Evolutionary conservation across 2,888 invertebrate genomes (phyloP).

Genomic region (Ectemnius lituratus): DNA sequence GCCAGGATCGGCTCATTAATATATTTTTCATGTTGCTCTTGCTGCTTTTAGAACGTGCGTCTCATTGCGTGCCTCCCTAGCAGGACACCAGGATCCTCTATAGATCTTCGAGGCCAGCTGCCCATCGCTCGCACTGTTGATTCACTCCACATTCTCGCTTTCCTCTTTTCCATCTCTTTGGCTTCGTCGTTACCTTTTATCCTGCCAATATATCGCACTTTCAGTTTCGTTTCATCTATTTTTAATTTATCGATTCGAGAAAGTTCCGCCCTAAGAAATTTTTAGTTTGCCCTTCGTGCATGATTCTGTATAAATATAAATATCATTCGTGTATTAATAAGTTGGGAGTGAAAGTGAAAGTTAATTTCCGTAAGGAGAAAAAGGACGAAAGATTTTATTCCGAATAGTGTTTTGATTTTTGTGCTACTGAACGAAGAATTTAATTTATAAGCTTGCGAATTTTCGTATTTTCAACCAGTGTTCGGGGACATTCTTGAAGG

Average conservation of each 20-base stretch:
- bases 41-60: conserved; percentile 37
- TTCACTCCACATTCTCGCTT: conserved; percentile 18
- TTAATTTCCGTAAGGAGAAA: no score
- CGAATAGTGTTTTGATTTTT: no score
- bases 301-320: no score
- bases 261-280: no score
- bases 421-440: no score
- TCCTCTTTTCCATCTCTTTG: neutral
- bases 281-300: no score
- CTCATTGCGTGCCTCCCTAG: conserved; percentile 49
- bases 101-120: conserved; percentile 43
- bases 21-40: conserved; percentile 39
- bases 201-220: conserved; percentile 19
- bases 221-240: no score
- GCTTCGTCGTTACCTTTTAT: neutral
- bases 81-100: conserved; percentile 24
- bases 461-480: neutral
- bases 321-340: no score
- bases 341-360: no score
- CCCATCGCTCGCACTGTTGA: conserved; percentile 30
- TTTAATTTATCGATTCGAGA: no score
- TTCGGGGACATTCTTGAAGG: conserved; percentile 7
- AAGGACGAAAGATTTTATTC: no score
- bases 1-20: conserved; percentile 52
- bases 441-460: no score